Base-by-base conservation (phyloP, 2,888 invertebrate genomes). In the Xanthia togata region DNA sequence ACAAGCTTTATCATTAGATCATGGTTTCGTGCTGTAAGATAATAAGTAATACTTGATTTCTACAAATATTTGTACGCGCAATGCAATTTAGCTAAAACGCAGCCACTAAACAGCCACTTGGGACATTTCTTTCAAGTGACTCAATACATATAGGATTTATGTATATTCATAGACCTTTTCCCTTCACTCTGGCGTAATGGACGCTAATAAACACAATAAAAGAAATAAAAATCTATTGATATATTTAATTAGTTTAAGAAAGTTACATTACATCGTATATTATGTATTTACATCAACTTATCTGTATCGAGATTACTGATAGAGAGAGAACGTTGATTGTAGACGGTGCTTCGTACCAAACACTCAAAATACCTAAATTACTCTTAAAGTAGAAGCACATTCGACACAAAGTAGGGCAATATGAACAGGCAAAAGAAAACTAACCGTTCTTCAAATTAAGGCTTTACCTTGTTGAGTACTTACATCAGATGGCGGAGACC, bases 261-360 rank as follows among this genome's bases (percentile, higher is more conserved):
- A 92, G 93, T 93, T 93, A 94, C 90, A 93, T 90, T 90, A 91
- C 88, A 88, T 91, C 88, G 84, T 89, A 91, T 89, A 90, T 91
- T 91, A 90, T 93, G 93, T 95, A 95, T 94, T 94, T 95, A 95
- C 95, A 95, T 93, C 88, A 93, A 92, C 90, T 89, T 88, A 90
- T 86, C 82, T 88, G 84, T 87, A 87, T 85, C 80, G 87, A 89
- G 86, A 90, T 89, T 88, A 84, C 82, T 84, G 79, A 75, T 69
- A 84, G 53, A 87, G 74, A 84, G 75, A 71, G 80, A 77, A 77
- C 64, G 81, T 84, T 81, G 77, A 84, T 77, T 80, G 84, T 84
- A 83, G 71, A 70, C 71, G 62, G 82, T 73, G 86, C 60, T 71
- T 85, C 59, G 62, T 63, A 74, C 62, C 85, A 85, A 83, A 83